Percentiles rank a stretch among this genome's conserved stretches.
These are phyloP conservation scores for Nephrotoma flavescens DNA, from an alignment of 2,888 invertebrate genomes.

Conservation along the genomic window DNA sequence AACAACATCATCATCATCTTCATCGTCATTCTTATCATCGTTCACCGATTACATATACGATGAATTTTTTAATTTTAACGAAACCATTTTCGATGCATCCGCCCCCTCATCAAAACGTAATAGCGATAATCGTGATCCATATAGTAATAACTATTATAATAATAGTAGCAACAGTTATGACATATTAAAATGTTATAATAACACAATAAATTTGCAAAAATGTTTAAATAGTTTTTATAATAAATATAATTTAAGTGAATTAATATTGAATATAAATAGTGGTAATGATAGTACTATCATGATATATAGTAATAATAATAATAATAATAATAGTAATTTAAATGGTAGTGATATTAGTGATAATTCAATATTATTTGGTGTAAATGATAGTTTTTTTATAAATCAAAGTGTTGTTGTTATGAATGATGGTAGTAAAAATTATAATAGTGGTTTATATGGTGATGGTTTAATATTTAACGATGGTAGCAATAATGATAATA, in stretches of 20 bases:
- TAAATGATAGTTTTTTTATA: constrained; percentile 1
- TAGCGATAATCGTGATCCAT: background rate
- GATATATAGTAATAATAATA: background rate
- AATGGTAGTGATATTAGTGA: background rate
- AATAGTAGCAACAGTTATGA: background rate
- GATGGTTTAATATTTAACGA: background rate
- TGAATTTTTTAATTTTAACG: background rate
- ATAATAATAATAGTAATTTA: background rate
- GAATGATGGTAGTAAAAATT: background rate
- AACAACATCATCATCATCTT: background rate
- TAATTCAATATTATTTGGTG: background rate
- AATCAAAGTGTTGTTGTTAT: background rate
- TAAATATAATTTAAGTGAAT: constrained; percentile 1
- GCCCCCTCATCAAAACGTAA: background rate
- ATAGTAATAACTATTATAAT: background rate
- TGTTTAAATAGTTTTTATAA: background rate
- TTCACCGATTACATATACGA: background rate
- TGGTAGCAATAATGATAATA: background rate
- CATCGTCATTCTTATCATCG: background rate
- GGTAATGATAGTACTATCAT: background rate
- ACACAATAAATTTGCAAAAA: background rate
- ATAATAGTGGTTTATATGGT: background rate
- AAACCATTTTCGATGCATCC: background rate
- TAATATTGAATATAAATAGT: background rate
- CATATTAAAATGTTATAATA: background rate